A percentile compares a stretch with the other conserved stretches of the same genome.
phyloP scores from a whole-genome alignment of 1,140 invertebrate genomes.

The Elysia chlorotica region DNA sequence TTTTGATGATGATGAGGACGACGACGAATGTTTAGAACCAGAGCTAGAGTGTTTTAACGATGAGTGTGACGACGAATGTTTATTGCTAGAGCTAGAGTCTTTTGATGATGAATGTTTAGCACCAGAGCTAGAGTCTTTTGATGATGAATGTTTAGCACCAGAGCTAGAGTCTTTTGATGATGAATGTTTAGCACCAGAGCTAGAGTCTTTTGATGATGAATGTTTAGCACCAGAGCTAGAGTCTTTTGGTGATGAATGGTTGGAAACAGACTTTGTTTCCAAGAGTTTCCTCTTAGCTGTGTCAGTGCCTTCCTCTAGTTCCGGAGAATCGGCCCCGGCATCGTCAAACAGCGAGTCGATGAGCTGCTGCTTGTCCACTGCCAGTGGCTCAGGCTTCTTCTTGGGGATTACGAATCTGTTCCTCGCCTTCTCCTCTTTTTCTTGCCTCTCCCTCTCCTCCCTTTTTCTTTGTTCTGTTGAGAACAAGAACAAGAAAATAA shows the following conservation, averaged over 20 bases:
- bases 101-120: background rate
- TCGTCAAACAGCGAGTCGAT: constrained; percentile 23
- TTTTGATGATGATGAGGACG: background rate
- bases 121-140: background rate
- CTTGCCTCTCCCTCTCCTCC: background rate
- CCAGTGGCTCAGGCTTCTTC: background rate
- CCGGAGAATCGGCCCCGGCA: background rate
- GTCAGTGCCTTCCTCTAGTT: background rate
- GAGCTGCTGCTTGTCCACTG: background rate
- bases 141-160: background rate
- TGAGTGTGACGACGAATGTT: background rate
- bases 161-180: background rate
- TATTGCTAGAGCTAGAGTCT: background rate
- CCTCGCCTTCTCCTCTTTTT: constrained; percentile 4
- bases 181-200: background rate
- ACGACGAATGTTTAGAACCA: background rate
- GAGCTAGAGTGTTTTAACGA: background rate
- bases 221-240: background rate
- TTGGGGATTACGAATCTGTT: constrained; percentile 13
- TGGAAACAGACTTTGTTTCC: background rate
- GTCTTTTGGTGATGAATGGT: background rate
- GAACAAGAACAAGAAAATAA: background rate
- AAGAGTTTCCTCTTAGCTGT: background rate
- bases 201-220: background rate
- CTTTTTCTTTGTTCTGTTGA: background rate